Base-by-base conservation (phyloP, 1,140 invertebrate genomes). In the Cecropterus lyciades region DNA sequence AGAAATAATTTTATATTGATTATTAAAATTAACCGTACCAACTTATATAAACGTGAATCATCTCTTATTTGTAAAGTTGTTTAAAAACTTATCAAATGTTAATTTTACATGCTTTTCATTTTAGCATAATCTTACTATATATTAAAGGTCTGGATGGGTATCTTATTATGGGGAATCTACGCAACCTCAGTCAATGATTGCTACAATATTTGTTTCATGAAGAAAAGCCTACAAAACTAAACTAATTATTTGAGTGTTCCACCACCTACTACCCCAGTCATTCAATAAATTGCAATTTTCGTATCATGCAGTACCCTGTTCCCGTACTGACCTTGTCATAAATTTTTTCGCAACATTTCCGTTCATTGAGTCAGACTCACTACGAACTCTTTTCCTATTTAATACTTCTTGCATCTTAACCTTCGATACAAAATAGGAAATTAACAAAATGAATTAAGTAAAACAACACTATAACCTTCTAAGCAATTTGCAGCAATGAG, bases 301-400 rank as follows among this genome's bases (percentile, higher is more conserved):
- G 13, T 52, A 43, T 20, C 33, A 57, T 69, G 59, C 57, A 43
- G 17, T 30, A 48, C 30, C 30, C 30, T 40, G 33, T 51, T 55
- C n/a, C 60, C 16, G 71, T 16, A 69, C 67, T 69, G 24, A 69
- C 67, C 67, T 69, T 69, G 67, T 27, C 57, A 69, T 51, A 59
- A 69, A 33, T 49, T 85, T 87, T 83, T 87, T 89, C 33, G 82
- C 65, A 48, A 75, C 1, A 75, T 85, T 89, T 56, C 80, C 80
- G 64, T 74, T 77, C 33, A 76, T 60, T 59, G 67, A 74, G 64
- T 74, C 74, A 5, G 80, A 87, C 17, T 86, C 82, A 77, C 79
- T 82, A 49, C 84, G 80, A 30, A 79, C 72, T 75, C 85, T 76
- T 83, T 87, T 87, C 65, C 85, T 87, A 82, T 62, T 75, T 40